Evolutionary conservation across 2,888 invertebrate species (phyloP).

Genomic region (Chrysina gloriosa): DNA sequence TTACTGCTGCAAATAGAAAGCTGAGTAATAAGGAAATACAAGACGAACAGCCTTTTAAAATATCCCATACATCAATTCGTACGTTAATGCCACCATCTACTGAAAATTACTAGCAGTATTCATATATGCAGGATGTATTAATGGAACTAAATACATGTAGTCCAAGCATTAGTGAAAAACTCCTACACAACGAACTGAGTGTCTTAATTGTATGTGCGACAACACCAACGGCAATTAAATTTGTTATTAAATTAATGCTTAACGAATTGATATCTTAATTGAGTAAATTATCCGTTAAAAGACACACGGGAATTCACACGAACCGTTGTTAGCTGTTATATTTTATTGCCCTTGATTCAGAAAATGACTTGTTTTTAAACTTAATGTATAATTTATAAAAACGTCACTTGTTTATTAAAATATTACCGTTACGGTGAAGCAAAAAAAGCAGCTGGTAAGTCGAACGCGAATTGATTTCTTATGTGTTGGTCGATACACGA

Average conservation of each 20-base stretch:
- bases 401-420: conserved; percentile 43
- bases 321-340: no score
- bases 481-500: conserved; percentile 38
- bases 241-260: no score
- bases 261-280: no score
- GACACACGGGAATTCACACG: no score
- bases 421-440: conserved; percentile 38
- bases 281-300: no score
- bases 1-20: conserved; percentile 18
- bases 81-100: background rate
- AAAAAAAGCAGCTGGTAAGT: conserved; percentile 1
- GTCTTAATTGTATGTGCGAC: no score
- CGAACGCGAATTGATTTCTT: conserved; percentile 41
- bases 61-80: conserved; percentile 4
- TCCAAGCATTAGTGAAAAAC: background rate
- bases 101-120: conserved; percentile 1
- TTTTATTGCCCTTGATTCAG: no score
- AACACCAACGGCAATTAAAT: no score
- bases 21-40: conserved; percentile 11
- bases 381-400: conserved; percentile 44
- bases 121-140: background rate
- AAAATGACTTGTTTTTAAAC: conserved; percentile 10
- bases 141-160: background rate
- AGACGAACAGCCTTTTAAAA: background rate
- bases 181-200: no score